These are phyloP conservation scores for Drosophila burlai DNA, from an alignment of 1,140 invertebrate genomes.

Conservation along the genomic window DNA sequence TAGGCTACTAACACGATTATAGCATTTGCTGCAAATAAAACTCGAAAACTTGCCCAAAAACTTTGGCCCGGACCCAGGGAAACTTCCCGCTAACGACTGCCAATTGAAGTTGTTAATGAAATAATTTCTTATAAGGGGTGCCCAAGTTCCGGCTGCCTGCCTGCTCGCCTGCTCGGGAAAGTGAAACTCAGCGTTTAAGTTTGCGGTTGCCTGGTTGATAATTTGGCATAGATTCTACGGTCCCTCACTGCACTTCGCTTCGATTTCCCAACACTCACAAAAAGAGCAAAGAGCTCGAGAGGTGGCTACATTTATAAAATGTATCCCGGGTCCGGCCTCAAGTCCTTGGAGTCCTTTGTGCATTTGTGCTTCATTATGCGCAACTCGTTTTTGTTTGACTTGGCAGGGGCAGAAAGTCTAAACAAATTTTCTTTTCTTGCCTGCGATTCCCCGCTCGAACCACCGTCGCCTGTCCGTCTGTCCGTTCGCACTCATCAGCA, in stretches of 20 bases:
- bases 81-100: conserved; percentile 63
- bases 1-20: conserved; percentile 77
- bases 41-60: conserved; percentile 51
- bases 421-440: conserved; percentile 75
- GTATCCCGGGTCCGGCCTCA: conserved; percentile 28
- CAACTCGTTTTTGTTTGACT: conserved; percentile 80
- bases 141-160: conserved; percentile 44
- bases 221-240: conserved; percentile 73
- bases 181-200: conserved; percentile 77
- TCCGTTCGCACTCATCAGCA: conserved; percentile 73
- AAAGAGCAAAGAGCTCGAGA: conserved; percentile 35
- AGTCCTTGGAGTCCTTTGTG: conserved; percentile 56
- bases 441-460: conserved; percentile 52
- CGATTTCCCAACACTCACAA: conserved; percentile 21
- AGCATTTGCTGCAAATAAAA: conserved; percentile 72
- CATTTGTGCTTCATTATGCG: conserved; percentile 80
- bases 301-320: conserved; percentile 63
- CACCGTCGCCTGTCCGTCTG: conserved; percentile 18
- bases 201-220: conserved; percentile 52
- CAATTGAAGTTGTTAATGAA: conserved; percentile 82
- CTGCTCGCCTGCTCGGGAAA: conserved; percentile 47
- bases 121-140: conserved; percentile 68
- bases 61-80: conserved; percentile 36
- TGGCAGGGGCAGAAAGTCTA: conserved; percentile 70
- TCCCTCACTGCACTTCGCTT: neutral